Conservation (phyloP, 2,113 vertebrate genomes). For the Brachypteracias leptosomus region DNA sequence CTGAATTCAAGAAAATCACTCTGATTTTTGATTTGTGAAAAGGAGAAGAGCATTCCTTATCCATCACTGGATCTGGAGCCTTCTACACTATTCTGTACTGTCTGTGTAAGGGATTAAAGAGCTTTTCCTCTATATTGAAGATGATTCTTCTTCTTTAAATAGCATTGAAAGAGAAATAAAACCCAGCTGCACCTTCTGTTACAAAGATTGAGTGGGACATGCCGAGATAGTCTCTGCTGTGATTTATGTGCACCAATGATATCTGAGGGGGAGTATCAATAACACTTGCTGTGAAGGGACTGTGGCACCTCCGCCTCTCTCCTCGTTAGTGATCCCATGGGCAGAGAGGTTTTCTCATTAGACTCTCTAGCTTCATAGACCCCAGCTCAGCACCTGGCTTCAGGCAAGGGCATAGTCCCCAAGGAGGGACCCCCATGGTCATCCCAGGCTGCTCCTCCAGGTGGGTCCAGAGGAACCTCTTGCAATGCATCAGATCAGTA, state of each 20-base stretch:
- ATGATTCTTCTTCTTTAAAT: conserved; percentile 14
- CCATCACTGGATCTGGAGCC: neutral
- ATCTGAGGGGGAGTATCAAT: neutral
- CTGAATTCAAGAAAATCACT: neutral
- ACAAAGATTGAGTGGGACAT: neutral
- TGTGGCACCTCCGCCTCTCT: neutral
- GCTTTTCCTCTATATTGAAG: neutral
- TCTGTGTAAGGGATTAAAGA: conserved; percentile 3
- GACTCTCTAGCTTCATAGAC: neutral
- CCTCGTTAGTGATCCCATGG: neutral
- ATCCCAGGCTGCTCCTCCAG: neutral
- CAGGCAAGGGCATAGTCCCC: neutral
- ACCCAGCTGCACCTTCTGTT: neutral
- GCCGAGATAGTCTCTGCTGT: neutral
- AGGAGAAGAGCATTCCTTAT: neutral
- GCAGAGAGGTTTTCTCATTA: neutral
- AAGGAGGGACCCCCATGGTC: neutral
- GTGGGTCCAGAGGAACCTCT: neutral
- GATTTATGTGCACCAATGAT: neutral
- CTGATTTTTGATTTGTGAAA: neutral
- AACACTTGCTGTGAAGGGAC: neutral
- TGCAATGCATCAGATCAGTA: neutral
- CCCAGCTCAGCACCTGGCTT: neutral
- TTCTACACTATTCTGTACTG: neutral
- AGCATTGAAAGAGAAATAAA: conserved; percentile 24